Evolutionary conservation across 2,888 invertebrate genomes (phyloP), one percentile per base, ranked within the genome.

Genomic region (Hydroisotoma schaefferi): DNA sequence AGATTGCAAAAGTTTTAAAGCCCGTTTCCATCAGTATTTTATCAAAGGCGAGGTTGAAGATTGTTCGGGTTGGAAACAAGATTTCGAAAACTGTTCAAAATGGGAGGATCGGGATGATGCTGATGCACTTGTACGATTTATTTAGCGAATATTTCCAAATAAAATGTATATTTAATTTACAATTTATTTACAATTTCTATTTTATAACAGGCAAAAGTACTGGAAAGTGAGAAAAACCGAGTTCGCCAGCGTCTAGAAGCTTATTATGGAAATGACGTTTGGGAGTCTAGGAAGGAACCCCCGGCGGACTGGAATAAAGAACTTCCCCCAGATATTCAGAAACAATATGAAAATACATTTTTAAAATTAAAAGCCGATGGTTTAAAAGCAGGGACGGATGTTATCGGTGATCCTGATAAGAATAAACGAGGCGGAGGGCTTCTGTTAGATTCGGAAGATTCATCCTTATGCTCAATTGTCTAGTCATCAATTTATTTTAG

Each of bases 11-110:
- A 85, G 87, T 71, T 78, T 88, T 22, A 84, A 79, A 76, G 87
- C 82, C 0, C 81, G 91, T 68, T 90, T 93, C 73, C 86, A 94
- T 75, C 94, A 94, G 77, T 87, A 90, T 75, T 94, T 91, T 75
- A 82, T 92, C 59, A 81, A 81, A 77, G 94, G 94, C 0, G 79
- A 87, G 74, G 76, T 79, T 0, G 56, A 82, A 6, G 87, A 93
- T 75, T 94, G 94, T 75, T 79, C 80, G 2, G 85, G 86, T 71
- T 93, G 92, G 92, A 83, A 87, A 73, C 81, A 79, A 55, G 91
- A 93, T 76, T 85, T 84, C 71, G 76, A 84, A 2, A 89, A 88
- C 75, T 93, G 93, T 75, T 76, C 81, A 55, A 81, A 82, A 74
- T 93, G 86, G 83, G 77, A 80, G 56, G 78, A 82, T 0, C 77